phyloP scores from a whole-genome alignment of 2,113 vertebrate species.

The Setophaga kirtlandii region DNA sequence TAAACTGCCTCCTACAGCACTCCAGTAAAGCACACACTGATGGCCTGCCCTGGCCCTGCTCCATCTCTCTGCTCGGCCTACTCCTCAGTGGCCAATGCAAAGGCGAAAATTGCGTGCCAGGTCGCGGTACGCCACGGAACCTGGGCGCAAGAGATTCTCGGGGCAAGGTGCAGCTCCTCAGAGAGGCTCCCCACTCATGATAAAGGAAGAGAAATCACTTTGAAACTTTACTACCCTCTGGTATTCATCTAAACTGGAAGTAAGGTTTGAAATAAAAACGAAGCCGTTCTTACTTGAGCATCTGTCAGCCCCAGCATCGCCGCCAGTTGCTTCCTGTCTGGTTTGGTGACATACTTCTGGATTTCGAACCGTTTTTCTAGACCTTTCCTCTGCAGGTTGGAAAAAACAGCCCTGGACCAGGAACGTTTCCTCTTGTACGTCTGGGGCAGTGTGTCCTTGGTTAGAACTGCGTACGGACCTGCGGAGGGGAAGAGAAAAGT shows the following conservation, averaged over 20 bases:
- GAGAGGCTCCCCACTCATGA: neutral
- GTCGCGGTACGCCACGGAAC: accelerated
- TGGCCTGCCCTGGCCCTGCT: neutral
- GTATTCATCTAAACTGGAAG: neutral
- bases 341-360: slow-evolving; percentile 99
- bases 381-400: slow-evolving; percentile 96
- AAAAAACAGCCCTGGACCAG: slow-evolving; percentile 97
- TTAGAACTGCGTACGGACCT: slow-evolving; percentile 96
- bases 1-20: slow-evolving; percentile 45
- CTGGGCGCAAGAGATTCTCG: neutral
- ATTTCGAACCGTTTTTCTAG: slow-evolving; percentile 98
- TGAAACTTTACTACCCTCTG: neutral
- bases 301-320: slow-evolving; percentile 98
- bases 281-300: slow-evolving; percentile 85
- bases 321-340: slow-evolving; percentile 95
- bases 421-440: slow-evolving; percentile 98
- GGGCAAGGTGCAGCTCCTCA: neutral
- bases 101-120: neutral
- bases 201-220: neutral
- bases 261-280: neutral
- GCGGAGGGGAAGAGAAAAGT: neutral
- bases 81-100: slow-evolving; percentile 30
- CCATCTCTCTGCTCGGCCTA: neutral
- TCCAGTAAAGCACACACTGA: neutral
- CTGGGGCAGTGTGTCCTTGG: slow-evolving; percentile 98